Conservation (phyloP, 1,140 invertebrate genomes). For the Drosophila pectinifera region DNA sequence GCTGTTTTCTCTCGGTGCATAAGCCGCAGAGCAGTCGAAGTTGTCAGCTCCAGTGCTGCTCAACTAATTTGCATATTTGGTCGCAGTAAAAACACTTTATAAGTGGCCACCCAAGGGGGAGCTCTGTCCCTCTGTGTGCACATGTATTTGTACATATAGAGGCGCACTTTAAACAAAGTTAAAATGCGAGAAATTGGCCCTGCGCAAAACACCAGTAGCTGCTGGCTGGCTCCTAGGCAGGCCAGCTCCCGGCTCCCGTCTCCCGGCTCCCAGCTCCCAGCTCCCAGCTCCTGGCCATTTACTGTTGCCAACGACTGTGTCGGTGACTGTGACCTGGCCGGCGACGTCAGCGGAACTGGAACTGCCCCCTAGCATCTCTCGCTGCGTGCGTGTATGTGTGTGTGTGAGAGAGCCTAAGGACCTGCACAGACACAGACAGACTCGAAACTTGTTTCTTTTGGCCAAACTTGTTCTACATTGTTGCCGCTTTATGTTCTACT, state of each 20-base stretch:
- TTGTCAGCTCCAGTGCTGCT: slow-evolving; percentile 75
- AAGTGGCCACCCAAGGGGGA: slow-evolving; percentile 75
- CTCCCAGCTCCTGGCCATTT: slow-evolving; percentile 66
- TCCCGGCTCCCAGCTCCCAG: not conserved
- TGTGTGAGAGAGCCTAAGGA: slow-evolving; percentile 9
- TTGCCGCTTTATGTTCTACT: slow-evolving; percentile 74
- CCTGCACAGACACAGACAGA: slow-evolving; percentile 16
- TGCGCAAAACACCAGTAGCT: slow-evolving; percentile 75
- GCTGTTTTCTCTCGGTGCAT: slow-evolving; percentile 7
- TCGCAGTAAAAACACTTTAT: slow-evolving; percentile 79
- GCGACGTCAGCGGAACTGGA: slow-evolving; percentile 39
- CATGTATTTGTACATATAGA: slow-evolving; percentile 43
- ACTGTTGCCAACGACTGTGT: slow-evolving; percentile 70
- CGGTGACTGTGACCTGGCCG: slow-evolving; percentile 47
- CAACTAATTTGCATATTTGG: slow-evolving; percentile 82
- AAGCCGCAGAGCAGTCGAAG: slow-evolving; percentile 43
- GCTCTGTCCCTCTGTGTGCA: slow-evolving; percentile 3
- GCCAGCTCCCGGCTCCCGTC: too few species aligned
- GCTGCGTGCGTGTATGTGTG: not conserved
- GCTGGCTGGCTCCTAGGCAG: slow-evolving; percentile 7
- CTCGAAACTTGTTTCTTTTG: slow-evolving; percentile 82
- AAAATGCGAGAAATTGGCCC: slow-evolving; percentile 75
- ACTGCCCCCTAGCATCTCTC: slow-evolving; percentile 32
- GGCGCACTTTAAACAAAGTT: slow-evolving; percentile 80
- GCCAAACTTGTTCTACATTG: slow-evolving; percentile 73